A percentile compares a stretch with the other conserved stretches of the same genome.
phyloP scores from a whole-genome alignment of 2,888 invertebrate genomes.

The Plemyria rubiginata region DNA sequence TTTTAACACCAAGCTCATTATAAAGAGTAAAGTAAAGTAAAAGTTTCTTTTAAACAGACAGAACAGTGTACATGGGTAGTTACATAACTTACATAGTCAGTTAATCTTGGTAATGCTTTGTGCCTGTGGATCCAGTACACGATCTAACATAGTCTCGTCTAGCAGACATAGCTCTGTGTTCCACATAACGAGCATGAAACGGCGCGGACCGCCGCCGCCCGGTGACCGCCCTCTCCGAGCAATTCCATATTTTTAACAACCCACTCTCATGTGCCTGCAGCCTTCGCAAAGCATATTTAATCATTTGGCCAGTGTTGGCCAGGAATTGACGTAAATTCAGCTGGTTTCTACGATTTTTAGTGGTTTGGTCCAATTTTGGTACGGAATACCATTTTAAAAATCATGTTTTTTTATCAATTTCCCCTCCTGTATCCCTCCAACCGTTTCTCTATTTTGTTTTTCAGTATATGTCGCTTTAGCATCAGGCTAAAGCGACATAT shows the following conservation, averaged over 20 bases:
- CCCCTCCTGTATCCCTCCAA: too few species aligned
- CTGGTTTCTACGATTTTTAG: not conserved
- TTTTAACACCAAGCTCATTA: too few species aligned
- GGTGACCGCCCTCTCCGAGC: conserved; percentile 1
- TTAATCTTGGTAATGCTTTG: too few species aligned
- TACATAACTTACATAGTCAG: too few species aligned
- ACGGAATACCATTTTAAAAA: not conserved
- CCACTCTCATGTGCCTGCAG: not conserved
- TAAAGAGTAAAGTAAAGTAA: too few species aligned
- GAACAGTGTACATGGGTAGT: too few species aligned
- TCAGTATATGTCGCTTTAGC: too few species aligned
- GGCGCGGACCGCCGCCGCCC: conserved; percentile 12
- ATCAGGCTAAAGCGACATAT: too few species aligned
- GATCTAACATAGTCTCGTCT: conserved; percentile 9
- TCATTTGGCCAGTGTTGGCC: not conserved
- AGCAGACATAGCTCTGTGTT: not conserved
- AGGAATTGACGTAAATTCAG: not conserved
- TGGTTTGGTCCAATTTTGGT: not conserved
- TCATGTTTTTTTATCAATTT: too few species aligned
- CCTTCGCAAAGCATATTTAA: not conserved
- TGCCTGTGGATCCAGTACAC: too few species aligned
- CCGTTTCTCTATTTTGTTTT: too few species aligned
- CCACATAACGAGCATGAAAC: conserved; percentile 30
- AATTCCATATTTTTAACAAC: conserved; percentile 32
- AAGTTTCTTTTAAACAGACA: too few species aligned